Percentiles rank a stretch among this genome's conserved stretches.
These are phyloP conservation scores for Musca vetustissima DNA, from an alignment of 1,140 invertebrate genomes.

Conservation along the genomic window DNA sequence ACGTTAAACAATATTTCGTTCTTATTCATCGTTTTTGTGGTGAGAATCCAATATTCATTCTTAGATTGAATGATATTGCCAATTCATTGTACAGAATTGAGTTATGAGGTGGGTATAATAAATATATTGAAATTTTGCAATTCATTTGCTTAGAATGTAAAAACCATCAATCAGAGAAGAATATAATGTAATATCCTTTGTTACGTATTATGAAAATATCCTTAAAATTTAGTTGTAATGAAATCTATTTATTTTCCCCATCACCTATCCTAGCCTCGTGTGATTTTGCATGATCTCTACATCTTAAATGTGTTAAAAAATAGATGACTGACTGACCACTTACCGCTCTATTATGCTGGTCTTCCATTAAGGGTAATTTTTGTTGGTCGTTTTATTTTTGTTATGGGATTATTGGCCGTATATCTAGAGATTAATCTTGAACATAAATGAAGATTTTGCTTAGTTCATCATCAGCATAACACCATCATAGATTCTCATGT, in stretches of 20 bases:
- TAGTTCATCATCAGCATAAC: too few species aligned
- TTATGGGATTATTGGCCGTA: slow-evolving; percentile 6
- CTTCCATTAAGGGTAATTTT: slow-evolving; percentile 12
- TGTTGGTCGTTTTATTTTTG: slow-evolving; percentile 14
- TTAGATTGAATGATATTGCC: slow-evolving; percentile 12
- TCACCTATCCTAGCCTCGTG: too few species aligned
- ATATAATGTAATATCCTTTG: too few species aligned
- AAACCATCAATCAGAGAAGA: too few species aligned
- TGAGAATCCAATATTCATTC: slow-evolving; percentile 4
- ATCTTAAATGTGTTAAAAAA: too few species aligned
- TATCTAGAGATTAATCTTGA: background rate
- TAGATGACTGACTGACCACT: slow-evolving; percentile 5
- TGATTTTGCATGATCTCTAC: too few species aligned
- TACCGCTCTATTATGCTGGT: slow-evolving; percentile 21
- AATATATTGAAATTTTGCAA: too few species aligned
- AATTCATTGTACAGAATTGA: slow-evolving; percentile 17
- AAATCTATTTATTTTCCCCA: too few species aligned
- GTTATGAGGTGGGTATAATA: background rate
- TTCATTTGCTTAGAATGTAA: too few species aligned
- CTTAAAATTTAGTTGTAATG: too few species aligned
- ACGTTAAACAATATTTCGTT: background rate
- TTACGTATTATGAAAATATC: too few species aligned
- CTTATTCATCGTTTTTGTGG: background rate
- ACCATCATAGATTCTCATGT: background rate
- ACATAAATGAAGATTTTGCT: background rate